phyloP scores from a whole-genome alignment of 2,113 vertebrate species.

The Enhydra lutris region DNA sequence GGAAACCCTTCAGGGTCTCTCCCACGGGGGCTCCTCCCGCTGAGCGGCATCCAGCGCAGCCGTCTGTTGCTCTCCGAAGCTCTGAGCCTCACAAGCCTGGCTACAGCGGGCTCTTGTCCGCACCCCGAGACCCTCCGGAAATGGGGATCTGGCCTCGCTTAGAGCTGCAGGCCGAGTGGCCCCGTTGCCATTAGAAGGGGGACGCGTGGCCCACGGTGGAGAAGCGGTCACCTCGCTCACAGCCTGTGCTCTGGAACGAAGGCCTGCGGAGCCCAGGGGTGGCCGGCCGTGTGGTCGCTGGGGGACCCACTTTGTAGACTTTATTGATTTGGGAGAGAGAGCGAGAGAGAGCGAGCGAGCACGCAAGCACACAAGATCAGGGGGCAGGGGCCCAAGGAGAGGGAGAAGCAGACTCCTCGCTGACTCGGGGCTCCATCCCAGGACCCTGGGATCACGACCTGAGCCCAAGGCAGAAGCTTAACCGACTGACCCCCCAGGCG shows the following conservation, averaged over 20 bases:
- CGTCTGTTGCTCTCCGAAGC: not conserved
- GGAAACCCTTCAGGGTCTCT: no score
- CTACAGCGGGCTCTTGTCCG: not conserved
- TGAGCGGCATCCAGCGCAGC: not conserved
- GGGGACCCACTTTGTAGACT: no score
- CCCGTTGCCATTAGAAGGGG: not conserved
- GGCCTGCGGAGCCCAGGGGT: not conserved
- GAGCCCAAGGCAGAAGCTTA: no score
- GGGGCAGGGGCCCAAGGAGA: no score
- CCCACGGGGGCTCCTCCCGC: not conserved
- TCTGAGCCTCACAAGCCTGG: rapidly evolving
- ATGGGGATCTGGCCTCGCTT: not conserved
- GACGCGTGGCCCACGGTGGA: rapidly evolving
- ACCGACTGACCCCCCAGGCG: no score
- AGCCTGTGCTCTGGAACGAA: not conserved
- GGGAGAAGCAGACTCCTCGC: no score
- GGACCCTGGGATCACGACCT: no score
- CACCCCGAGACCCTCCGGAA: no score
- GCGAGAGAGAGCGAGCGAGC: no score
- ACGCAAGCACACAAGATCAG: no score
- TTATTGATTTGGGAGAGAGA: no score
- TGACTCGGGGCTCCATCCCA: no score
- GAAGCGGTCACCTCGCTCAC: rapidly evolving
- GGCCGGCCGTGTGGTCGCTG: not conserved
- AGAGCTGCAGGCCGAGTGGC: not conserved